Conservation (phyloP, 2,888 invertebrate species). For the Sphecodes monilicornis region DNA sequence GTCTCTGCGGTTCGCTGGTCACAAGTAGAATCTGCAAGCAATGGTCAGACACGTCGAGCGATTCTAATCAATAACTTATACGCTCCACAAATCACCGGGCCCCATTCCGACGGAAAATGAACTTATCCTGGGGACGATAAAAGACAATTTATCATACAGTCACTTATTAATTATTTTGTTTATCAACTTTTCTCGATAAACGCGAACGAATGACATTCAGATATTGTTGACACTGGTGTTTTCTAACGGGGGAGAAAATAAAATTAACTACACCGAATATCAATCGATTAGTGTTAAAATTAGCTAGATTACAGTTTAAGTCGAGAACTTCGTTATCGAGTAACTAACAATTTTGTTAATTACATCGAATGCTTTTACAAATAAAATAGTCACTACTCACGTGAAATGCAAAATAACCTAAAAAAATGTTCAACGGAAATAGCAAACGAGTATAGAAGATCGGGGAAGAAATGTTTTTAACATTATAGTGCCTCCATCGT, state of each 20-base stretch:
- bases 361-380: no score
- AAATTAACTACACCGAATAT: no score
- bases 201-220: no score
- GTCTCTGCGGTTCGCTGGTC: not conserved
- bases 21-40: not conserved
- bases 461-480: no score
- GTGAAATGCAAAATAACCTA: no score
- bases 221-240: not conserved
- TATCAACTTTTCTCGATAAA: not conserved
- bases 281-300: no score
- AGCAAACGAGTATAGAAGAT: not conserved
- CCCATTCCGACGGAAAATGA: not conserved
- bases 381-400: no score
- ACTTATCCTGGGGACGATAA: not conserved
- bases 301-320: no score
- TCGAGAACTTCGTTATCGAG: no score
- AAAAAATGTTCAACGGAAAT: not conserved
- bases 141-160: not conserved
- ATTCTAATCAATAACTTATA: not conserved
- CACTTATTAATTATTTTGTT: not conserved
- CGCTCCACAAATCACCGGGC: not conserved
- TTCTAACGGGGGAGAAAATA: not conserved
- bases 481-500: no score
- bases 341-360: no score
- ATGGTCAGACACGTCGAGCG: not conserved